Evolutionary conservation across 2,888 invertebrate species (phyloP), one percentile per base, ranked within the genome.

Genomic region (Andrena praecox): DNA sequence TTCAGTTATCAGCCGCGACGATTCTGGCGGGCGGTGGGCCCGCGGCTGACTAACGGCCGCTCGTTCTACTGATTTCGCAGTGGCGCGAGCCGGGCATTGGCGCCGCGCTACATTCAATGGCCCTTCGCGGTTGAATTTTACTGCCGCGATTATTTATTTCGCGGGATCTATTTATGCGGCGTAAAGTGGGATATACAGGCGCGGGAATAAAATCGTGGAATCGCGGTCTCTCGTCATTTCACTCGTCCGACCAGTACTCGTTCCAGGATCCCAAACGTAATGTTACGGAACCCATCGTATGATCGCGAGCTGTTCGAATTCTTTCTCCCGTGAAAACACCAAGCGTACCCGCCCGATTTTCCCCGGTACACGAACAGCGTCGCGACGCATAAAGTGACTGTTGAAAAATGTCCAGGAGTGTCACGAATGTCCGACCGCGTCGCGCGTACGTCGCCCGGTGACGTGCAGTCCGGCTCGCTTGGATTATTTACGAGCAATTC

Each of bases 361-460:
- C 70, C 52, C 48, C 10, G 24, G n/a, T 31, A 33, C 20, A 31
- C 70, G 67, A 10, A 10, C n/a, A 56, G 60, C 52, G 69, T 76
- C 78, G 72, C 73, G 75, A 35, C 33, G 63, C 66, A 24, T 31
- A 75, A 83, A 76, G 54, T 67, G 75, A 76, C 73, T 63, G 69
- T 52, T 80, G 85, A 84, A 85, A 80, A 80, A 80, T 74, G 68
- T 74, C 64, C 80, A 42, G 10, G 64, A 5, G 70, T 54, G 74
- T 78, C 80, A 78, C 80, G 80, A 75, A 72, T 63, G 68, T 67
- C 48, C 54, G 27, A 70, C 27, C 27, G 48, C 6, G 50, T 27
- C 16, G 59, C 66, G 56, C 42, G 24, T 56, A n/a, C 48, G 35
- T 29, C 59, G 16, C 16, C 56, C 7, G 29, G 27, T 24, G 12